Percentiles rank a stretch among this genome's conserved stretches.
These are phyloP conservation scores for Apodemia hepburni DNA, from an alignment of 2,888 invertebrate genomes.

Conservation along the genomic window DNA sequence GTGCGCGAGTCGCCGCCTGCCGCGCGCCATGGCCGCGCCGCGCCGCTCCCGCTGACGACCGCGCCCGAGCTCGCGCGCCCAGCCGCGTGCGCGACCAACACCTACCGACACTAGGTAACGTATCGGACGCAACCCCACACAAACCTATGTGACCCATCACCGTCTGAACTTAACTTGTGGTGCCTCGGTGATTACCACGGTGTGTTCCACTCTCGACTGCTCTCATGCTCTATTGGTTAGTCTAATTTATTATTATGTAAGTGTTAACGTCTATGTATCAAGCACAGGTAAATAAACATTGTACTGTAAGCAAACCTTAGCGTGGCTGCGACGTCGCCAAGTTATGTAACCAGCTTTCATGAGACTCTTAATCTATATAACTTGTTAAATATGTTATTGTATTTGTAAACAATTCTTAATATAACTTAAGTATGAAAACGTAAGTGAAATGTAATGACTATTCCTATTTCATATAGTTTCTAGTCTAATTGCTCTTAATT, in stretches of 20 bases:
- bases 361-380: neutral
- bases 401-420: neutral
- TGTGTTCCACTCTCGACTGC: conserved; percentile 72
- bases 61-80: conserved; percentile 37
- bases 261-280: conserved; percentile 12
- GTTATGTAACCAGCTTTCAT: conserved; percentile 16
- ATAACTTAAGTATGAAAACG: neutral
- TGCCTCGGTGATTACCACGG: conserved; percentile 38
- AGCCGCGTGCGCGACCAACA: conserved; percentile 34
- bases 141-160: conserved; percentile 35
- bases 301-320: conserved; percentile 14
- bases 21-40: conserved; percentile 72
- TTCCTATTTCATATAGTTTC: neutral
- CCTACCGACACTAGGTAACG: conserved; percentile 50
- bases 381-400: neutral
- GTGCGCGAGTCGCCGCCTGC: conserved; percentile 64
- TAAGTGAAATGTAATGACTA: neutral
- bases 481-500: neutral
- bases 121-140: conserved; percentile 38
- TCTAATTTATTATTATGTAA: conserved; percentile 37
- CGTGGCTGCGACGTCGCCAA: neutral
- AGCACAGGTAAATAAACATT: conserved; percentile 24
- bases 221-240: conserved; percentile 75
- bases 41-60: conserved; percentile 59
- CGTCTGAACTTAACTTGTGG: conserved; percentile 30